Conservation (phyloP, 37 sponge, comb jelly and placozoan genomes). For the Oscarella lobularis region DNA sequence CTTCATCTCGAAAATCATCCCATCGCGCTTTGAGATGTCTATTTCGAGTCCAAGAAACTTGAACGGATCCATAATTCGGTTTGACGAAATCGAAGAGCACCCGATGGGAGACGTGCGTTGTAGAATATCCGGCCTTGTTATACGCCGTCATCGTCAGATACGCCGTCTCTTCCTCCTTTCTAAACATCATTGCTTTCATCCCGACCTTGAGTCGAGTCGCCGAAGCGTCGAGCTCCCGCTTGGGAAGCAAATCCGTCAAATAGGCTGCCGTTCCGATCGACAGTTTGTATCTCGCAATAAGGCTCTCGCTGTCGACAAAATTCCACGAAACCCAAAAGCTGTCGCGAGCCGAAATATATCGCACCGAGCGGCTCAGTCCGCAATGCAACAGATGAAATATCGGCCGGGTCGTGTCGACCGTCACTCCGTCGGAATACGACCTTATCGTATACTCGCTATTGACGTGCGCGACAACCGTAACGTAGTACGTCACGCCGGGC, state of each 20-base stretch:
- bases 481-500: conserved; percentile 3
- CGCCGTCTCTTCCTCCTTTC: not conserved
- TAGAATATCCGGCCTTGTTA: not conserved
- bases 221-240: no score
- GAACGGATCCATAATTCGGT: not conserved
- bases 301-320: not conserved
- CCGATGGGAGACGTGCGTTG: not conserved
- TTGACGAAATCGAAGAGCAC: not conserved
- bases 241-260: not conserved
- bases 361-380: not conserved
- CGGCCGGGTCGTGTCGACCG: conserved; percentile 1
- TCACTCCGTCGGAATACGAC: not conserved
- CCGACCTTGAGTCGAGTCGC: no score
- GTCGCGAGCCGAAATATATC: not conserved
- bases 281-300: not conserved
- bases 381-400: not conserved
- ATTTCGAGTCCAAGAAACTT: no score
- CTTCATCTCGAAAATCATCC: not conserved
- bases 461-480: not conserved
- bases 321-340: not conserved
- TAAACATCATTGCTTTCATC: no score
- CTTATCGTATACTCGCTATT: not conserved
- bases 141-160: not conserved
- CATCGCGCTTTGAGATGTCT: not conserved
- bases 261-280: not conserved